Base-by-base conservation (phyloP, 2,888 invertebrate species). In the Allolobophora icterica region DNA sequence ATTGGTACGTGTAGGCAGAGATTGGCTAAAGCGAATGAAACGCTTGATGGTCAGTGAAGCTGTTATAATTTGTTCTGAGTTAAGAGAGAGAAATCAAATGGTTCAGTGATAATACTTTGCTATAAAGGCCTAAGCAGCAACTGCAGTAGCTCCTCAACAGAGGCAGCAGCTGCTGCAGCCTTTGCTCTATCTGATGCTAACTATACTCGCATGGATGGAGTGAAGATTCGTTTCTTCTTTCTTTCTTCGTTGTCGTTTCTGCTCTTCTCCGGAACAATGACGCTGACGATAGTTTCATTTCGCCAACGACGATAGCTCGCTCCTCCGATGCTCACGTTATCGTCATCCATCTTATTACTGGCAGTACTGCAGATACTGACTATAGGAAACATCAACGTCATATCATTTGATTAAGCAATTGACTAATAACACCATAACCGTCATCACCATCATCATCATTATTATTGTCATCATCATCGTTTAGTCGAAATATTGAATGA, bases 191-290 rank as follows among this genome's bases (percentile, higher is more conserved):
- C 71, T 71, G 71, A 71, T 58, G 21, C 19, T 1, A 87, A 8
- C 1, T 87, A n/a, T n/a, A 21, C 87, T 87, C n/a, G 35, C 87
- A 87, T 87, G 35, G 87, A 87, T 34, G 38, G 87, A 87, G 87
- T 87, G 87, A 87, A 87, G 35, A 87, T 24, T 38, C 38, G 1
- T 35, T 87, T 87, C 35, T 87, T 87, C 71, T 71, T 71, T n/a
- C 4, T 71, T 8, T 87, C n/a, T 87, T 87, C 87, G 35, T 87
- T 17, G 6, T 35, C 87, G 6, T 34, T 24, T 87, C n/a, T 17
- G 0, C 21, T 35, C 15, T 38, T 87, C 5, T 87, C 87, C 8
- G 87, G 87, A 34, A 87, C 87, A 87, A 87, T 35, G 87, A 87
- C 87, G 24, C 87, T 87, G 87, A 87, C 87, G 38, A 87, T 38